Percentiles rank a stretch among this genome's conserved stretches.
phyloP scores from a whole-genome alignment of 2,113 vertebrate genomes.

The Chloropsis hardwickii region DNA sequence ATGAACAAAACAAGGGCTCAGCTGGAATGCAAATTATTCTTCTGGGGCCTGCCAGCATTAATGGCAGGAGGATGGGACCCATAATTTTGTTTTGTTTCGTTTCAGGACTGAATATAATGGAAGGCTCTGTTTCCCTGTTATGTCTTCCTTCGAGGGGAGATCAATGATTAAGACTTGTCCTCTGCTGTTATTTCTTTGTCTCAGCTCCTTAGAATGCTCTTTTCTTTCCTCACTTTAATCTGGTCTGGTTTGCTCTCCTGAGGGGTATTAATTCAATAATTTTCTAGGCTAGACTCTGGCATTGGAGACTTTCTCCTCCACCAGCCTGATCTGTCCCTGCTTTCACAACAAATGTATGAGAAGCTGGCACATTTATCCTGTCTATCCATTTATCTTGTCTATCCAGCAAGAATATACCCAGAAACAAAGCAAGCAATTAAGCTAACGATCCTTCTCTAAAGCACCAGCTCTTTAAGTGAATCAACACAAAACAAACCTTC shows the following conservation, averaged over 20 bases:
- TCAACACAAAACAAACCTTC: background rate
- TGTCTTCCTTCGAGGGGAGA: background rate
- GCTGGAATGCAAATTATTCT: background rate
- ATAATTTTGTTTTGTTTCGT: background rate
- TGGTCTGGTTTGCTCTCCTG: background rate
- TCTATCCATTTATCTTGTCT: too few relatives aligned
- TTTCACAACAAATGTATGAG: background rate
- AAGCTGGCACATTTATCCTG: background rate
- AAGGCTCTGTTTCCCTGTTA: background rate
- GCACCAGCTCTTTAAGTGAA: background rate
- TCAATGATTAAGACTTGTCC: background rate
- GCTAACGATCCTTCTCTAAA: background rate
- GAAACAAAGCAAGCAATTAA: background rate
- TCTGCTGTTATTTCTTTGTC: background rate
- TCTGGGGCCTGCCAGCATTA: background rate
- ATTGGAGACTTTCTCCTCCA: background rate
- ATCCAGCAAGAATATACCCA: background rate
- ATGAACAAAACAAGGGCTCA: background rate
- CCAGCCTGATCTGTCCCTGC: background rate
- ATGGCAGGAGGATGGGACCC: background rate
- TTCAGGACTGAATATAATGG: background rate
- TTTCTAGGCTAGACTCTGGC: background rate
- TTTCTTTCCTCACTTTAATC: background rate
- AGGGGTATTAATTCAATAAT: background rate
- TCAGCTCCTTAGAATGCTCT: background rate